These are phyloP conservation scores for Chaetorhynchus papuensis DNA, from an alignment of 2,113 vertebrate species.

Conservation along the genomic window DNA sequence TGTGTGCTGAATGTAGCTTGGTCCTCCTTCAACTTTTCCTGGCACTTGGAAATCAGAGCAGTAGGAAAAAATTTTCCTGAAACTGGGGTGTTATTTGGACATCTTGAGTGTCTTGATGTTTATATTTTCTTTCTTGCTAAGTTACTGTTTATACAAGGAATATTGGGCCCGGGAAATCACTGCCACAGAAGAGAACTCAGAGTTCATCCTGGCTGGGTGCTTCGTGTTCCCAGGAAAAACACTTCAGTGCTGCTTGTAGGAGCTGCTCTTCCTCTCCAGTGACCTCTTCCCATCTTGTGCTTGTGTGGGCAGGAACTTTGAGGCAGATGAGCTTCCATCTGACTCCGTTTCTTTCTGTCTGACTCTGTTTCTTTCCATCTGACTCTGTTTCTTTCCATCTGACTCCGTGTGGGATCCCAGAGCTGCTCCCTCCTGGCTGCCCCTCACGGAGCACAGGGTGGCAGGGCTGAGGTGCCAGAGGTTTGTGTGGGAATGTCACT, in stretches of 20 bases:
- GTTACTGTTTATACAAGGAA: neutral
- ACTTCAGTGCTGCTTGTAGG: neutral
- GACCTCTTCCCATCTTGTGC: neutral
- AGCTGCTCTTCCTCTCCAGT: neutral
- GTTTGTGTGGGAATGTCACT: neutral
- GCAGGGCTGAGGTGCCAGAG: neutral
- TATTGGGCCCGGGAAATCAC: neutral
- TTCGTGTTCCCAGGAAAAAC: neutral
- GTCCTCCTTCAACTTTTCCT: neutral
- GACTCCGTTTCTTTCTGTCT: neutral
- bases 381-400: neutral
- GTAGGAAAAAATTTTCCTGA: neutral
- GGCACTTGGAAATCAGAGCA: neutral
- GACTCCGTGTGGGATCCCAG: neutral
- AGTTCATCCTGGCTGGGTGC: neutral
- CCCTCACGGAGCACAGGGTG: neutral
- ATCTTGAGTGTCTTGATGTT: neutral
- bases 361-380: neutral
- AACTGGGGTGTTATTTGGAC: neutral
- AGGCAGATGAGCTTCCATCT: neutral
- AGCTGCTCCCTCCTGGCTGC: neutral
- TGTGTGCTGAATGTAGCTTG: neutral
- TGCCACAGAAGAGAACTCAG: neutral
- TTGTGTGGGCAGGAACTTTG: neutral
- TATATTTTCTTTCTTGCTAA: neutral